Percentiles rank a stretch among this genome's conserved stretches.
phyloP scores from a whole-genome alignment of 2,888 invertebrate species.

The Nemapogon koenigi region DNA sequence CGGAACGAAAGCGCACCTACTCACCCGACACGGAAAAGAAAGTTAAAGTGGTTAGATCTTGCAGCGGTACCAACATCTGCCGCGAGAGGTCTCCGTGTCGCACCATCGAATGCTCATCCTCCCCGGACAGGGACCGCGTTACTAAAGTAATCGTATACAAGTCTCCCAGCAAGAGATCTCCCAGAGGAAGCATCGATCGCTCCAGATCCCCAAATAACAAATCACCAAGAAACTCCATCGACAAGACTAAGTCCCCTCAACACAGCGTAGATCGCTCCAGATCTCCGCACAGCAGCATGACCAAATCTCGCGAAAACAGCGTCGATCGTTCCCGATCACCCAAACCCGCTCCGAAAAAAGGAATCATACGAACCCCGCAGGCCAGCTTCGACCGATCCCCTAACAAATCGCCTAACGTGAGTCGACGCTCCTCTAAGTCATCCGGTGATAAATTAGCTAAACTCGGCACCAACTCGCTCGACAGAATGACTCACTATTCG shows the following conservation, averaged over 20 bases:
- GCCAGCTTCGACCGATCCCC: slow-evolving; percentile 57
- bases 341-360: slow-evolving; percentile 55
- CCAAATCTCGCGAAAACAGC: slow-evolving; percentile 54
- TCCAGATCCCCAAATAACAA: slow-evolving; percentile 57
- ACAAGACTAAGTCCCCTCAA: slow-evolving; percentile 63
- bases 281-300: slow-evolving; percentile 54
- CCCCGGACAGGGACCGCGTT: slow-evolving; percentile 40
- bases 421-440: slow-evolving; percentile 36
- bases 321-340: slow-evolving; percentile 50
- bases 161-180: slow-evolving; percentile 60
- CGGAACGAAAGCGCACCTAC: slow-evolving; percentile 37
- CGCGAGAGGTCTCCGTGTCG: slow-evolving; percentile 51
- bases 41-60: slow-evolving; percentile 58
- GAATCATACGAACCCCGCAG: slow-evolving; percentile 59
- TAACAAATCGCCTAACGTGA: slow-evolving; percentile 49
- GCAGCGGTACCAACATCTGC: slow-evolving; percentile 58
- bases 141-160: slow-evolving; percentile 59
- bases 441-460: slow-evolving; percentile 48
- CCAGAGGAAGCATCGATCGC: slow-evolving; percentile 60
- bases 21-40: slow-evolving; percentile 34
- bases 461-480: slow-evolving; percentile 55
- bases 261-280: slow-evolving; percentile 60
- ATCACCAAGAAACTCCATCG: slow-evolving; percentile 64
- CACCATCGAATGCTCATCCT: slow-evolving; percentile 22
- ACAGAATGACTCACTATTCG: slow-evolving; percentile 54